Evolutionary conservation across 2,797 vertebrate species (phyloP).

Genomic region (Pseudochirops corinnae): DNA sequence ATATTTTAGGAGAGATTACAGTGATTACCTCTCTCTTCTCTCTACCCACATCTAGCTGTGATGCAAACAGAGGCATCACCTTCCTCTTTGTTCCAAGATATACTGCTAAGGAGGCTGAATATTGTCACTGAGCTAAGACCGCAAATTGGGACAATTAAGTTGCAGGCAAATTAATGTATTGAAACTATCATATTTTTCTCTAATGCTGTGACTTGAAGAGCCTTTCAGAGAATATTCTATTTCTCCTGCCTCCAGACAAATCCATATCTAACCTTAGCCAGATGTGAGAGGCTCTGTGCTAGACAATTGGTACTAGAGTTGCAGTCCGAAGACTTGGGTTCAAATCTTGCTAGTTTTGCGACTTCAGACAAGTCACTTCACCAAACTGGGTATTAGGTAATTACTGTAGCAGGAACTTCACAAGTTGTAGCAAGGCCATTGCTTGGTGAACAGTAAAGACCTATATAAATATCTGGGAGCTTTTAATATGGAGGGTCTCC

Average conservation of each 20-base stretch:
- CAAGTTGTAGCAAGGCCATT: background rate
- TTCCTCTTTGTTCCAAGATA: slow-evolving; percentile 1
- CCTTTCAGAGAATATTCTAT: background rate
- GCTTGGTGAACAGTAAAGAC: background rate
- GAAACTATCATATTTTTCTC: background rate
- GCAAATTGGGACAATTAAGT: background rate
- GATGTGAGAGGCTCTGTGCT: background rate
- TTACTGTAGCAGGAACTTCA: background rate
- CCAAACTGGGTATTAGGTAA: background rate
- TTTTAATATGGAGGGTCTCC: background rate
- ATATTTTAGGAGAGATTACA: background rate
- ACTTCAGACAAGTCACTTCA: background rate
- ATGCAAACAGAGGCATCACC: background rate
- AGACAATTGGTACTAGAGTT: background rate
- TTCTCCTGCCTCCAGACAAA: background rate
- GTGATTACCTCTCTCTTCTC: background rate
- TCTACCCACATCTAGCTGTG: background rate
- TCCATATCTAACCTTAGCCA: background rate
- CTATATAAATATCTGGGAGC: background rate
- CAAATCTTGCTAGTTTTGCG: background rate
- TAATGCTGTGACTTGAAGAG: background rate
- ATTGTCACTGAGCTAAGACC: background rate
- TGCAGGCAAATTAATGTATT: background rate
- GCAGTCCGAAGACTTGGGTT: background rate
- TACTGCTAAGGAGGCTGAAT: background rate